Percentiles rank a stretch among this genome's conserved stretches.
Evolutionary conservation across 2,797 vertebrate genomes (phyloP).

Genomic region (Eulemur rubriventer): DNA sequence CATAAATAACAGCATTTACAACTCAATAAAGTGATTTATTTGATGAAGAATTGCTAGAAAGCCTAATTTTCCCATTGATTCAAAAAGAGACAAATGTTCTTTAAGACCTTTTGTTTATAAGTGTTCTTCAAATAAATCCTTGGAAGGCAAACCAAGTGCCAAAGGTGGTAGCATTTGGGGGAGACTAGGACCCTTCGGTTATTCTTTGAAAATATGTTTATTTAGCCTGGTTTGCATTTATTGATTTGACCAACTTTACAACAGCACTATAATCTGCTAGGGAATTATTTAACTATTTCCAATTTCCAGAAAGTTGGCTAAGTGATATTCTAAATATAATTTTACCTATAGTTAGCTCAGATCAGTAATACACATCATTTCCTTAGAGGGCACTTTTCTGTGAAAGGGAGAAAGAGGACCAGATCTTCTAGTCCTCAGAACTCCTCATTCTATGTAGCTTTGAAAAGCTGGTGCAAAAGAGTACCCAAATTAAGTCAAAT

Average conservation of each 20-base stretch:
- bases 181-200: not conserved
- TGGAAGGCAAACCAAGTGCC: not conserved
- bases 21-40: conserved; percentile 29
- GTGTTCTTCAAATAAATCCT: not conserved
- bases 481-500: not conserved
- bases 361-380: conserved; percentile 17
- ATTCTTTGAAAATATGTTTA: conserved; percentile 14
- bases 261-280: not conserved
- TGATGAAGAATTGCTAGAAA: conserved; percentile 27
- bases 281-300: conserved; percentile 51
- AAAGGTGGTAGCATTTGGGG: not conserved
- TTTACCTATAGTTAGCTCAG: conserved; percentile 1
- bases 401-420: not conserved
- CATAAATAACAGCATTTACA: conserved; percentile 23
- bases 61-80: conserved; percentile 11
- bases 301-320: conserved; percentile 40
- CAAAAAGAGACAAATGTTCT: conserved; percentile 16
- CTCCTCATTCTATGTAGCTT: not conserved
- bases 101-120: conserved; percentile 8
- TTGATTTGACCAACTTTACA: conserved; percentile 8
- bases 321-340: conserved; percentile 9
- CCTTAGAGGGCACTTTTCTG: not conserved
- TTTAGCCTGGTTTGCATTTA: not conserved
- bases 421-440: not conserved
- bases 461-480: conserved; percentile 10